Conservation (phyloP, 2,113 vertebrate genomes). For the Puntigrus tetrazona region DNA sequence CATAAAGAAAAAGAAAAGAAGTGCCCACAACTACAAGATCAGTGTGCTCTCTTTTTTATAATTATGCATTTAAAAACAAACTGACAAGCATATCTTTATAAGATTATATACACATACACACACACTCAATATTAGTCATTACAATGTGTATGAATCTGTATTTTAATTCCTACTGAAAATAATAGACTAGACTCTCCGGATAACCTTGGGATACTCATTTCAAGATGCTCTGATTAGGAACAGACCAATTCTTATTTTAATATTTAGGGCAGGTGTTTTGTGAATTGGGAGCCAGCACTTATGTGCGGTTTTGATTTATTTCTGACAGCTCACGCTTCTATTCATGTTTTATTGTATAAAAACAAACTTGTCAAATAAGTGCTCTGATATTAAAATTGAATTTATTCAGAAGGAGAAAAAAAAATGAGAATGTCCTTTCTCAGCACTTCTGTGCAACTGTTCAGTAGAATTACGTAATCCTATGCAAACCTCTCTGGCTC, state of each 20-base stretch:
- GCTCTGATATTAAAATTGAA: neutral
- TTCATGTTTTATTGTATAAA: neutral
- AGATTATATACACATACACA: too few species aligned
- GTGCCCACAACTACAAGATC: too few species aligned
- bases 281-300: neutral
- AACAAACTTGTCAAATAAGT: neutral
- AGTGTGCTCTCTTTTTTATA: too few species aligned
- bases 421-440: neutral
- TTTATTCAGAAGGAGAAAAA: neutral
- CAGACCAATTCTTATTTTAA: neutral
- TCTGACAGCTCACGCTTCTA: neutral
- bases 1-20: too few species aligned
- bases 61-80: too few species aligned
- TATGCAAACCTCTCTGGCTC: neutral
- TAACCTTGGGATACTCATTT: neutral
- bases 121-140: neutral
- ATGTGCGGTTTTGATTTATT: neutral
- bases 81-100: too few species aligned
- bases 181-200: neutral
- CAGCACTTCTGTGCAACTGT: constrained; percentile 19
- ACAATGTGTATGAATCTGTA: neutral
- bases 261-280: neutral
- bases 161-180: neutral
- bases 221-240: neutral
- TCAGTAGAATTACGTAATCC: constrained; percentile 6